A percentile compares a stretch with the other conserved stretches of the same genome.
Conservation (phyloP, 2,113 vertebrate genomes). For the Lycocorax pyrrhopterus region DNA sequence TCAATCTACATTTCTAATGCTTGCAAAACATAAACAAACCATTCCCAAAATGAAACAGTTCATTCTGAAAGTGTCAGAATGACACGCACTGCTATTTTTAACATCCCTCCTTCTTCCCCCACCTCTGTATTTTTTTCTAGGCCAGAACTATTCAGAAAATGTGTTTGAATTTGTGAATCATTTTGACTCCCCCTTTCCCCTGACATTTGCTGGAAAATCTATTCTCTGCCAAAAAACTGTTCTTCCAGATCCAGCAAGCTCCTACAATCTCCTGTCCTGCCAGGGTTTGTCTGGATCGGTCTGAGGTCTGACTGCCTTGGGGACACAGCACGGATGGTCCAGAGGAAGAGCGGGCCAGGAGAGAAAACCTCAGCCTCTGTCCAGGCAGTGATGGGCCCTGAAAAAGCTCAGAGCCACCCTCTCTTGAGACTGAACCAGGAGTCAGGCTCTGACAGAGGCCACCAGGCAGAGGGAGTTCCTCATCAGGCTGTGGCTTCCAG, state of each 20-base stretch:
- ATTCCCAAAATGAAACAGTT: slow-evolving; percentile 50
- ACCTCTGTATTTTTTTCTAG: slow-evolving; percentile 59
- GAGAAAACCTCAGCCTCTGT: background rate
- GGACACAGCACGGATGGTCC: background rate
- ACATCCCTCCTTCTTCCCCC: slow-evolving; percentile 40
- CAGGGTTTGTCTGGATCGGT: background rate
- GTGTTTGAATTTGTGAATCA: slow-evolving; percentile 61
- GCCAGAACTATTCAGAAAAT: slow-evolving; percentile 54
- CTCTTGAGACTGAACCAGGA: background rate
- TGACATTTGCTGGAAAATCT: slow-evolving; percentile 53
- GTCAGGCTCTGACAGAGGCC: background rate
- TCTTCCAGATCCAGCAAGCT: background rate
- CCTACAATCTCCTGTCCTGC: background rate
- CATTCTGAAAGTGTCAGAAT: slow-evolving; percentile 60
- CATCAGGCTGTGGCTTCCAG: background rate
- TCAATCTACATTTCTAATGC: slow-evolving; percentile 47
- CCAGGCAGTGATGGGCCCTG: background rate
- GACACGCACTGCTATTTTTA: slow-evolving; percentile 46
- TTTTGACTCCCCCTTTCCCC: slow-evolving; percentile 42
- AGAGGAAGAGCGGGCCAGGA: background rate
- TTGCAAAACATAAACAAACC: slow-evolving; percentile 61
- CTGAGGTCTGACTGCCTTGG: background rate
- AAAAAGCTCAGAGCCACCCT: background rate
- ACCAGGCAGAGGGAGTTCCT: background rate
- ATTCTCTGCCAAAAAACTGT: slow-evolving; percentile 12